phyloP scores from a whole-genome alignment of 2,113 vertebrate genomes.

The Oreochromis tanganicae region DNA sequence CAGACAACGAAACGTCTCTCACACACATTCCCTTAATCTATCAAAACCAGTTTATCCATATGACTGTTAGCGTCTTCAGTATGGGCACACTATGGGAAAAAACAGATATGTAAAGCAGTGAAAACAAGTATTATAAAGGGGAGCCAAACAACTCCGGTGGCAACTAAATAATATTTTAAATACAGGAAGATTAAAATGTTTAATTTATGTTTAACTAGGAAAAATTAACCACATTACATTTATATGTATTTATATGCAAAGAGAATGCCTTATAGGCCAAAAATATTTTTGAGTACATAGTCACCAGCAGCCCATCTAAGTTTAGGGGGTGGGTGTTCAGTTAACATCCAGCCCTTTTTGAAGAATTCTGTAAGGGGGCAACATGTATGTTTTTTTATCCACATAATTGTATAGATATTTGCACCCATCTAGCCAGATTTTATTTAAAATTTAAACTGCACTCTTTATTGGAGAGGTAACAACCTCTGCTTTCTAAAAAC shows the following conservation, averaged over 20 bases:
- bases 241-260: background rate
- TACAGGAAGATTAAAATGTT: background rate
- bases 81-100: background rate
- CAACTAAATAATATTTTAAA: background rate
- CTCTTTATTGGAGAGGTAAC: background rate
- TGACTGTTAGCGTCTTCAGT: background rate
- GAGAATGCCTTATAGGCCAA: background rate
- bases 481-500: background rate
- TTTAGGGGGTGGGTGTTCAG: fast-evolving
- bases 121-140: background rate
- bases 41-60: background rate
- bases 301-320: background rate
- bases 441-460: fast-evolving
- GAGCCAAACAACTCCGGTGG: background rate
- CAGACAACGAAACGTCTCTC: background rate
- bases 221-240: background rate
- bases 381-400: background rate
- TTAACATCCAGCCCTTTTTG: background rate
- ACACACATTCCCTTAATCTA: background rate
- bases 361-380: background rate
- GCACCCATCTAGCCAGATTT: background rate
- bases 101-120: background rate
- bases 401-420: background rate
- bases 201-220: background rate
- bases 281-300: fast-evolving